phyloP scores from a whole-genome alignment of 2,797 vertebrate species.

The Rhinella marina region DNA sequence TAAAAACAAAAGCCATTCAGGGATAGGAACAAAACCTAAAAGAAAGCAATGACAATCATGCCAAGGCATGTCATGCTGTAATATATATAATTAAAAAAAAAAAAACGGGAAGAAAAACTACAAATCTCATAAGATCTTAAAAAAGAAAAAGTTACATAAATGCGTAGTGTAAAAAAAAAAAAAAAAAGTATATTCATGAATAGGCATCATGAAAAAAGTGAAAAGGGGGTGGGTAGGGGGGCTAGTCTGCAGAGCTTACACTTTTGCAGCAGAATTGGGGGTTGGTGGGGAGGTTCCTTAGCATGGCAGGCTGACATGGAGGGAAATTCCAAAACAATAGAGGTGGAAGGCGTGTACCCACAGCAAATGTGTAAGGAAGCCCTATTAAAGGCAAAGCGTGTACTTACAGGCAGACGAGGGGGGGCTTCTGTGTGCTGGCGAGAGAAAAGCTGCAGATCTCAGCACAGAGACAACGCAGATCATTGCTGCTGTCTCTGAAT shows the following conservation, averaged over 20 bases:
- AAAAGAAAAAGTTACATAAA: slow-evolving; percentile 48
- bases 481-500: slow-evolving; percentile 61
- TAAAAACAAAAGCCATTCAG: not conserved
- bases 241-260: slow-evolving; percentile 36
- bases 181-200: not conserved
- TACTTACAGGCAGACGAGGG: slow-evolving; percentile 48
- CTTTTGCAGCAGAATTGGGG: slow-evolving; percentile 35
- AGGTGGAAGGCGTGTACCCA: slow-evolving; percentile 46
- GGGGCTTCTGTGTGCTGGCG: not conserved
- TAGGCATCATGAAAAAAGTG: not conserved
- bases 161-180: not conserved
- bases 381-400: not conserved
- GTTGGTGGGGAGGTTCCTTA: slow-evolving; percentile 34
- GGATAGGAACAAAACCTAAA: not conserved
- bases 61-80: not conserved
- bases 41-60: not conserved
- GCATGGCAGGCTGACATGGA: slow-evolving; percentile 53
- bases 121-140: slow-evolving; percentile 44
- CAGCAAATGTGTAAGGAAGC: not conserved
- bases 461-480: slow-evolving; percentile 17
- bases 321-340: slow-evolving; percentile 58
- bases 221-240: not conserved
- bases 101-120: slow-evolving; percentile 53
- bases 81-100: not conserved
- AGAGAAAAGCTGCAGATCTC: slow-evolving; percentile 20